Percentiles rank a stretch among this genome's conserved stretches.
These are phyloP conservation scores for Melanogrammus aeglefinus DNA, from an alignment of 2,797 vertebrate species.

Conservation along the genomic window DNA sequence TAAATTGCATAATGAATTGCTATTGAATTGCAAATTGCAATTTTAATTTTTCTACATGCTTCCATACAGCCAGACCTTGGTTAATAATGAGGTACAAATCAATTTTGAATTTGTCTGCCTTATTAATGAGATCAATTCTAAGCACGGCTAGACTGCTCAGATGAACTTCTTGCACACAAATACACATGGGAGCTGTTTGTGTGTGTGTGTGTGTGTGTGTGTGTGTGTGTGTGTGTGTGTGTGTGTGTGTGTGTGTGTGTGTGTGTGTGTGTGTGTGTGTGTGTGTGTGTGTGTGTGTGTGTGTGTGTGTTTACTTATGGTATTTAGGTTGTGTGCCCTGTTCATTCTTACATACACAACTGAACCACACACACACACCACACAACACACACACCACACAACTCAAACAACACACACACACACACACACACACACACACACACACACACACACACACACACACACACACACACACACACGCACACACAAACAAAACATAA, in stretches of 20 bases:
- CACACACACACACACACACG: not conserved
- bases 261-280: conserved; percentile 13
- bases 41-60: not conserved
- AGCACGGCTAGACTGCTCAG: conserved; percentile 15
- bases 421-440: too few species aligned
- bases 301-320: too few species aligned
- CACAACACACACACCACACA: too few species aligned
- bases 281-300: conserved; percentile 11
- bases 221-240: conserved; percentile 3
- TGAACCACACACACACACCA: not conserved
- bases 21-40: too few species aligned
- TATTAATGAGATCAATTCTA: conserved; percentile 62
- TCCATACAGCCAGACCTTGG: conserved; percentile 32
- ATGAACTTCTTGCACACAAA: conserved; percentile 17
- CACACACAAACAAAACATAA: conserved; percentile 5
- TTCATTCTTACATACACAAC: not conserved
- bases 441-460: not conserved
- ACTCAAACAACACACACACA: too few species aligned
- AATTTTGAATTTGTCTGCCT: conserved; percentile 64
- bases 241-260: conserved; percentile 6
- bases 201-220: conserved; percentile 19
- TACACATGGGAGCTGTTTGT: not conserved
- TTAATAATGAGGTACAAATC: conserved; percentile 51
- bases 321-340: too few species aligned
- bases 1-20: too few species aligned